phyloP scores from a whole-genome alignment of 2,888 invertebrate genomes.

The Sesia apiformis region DNA sequence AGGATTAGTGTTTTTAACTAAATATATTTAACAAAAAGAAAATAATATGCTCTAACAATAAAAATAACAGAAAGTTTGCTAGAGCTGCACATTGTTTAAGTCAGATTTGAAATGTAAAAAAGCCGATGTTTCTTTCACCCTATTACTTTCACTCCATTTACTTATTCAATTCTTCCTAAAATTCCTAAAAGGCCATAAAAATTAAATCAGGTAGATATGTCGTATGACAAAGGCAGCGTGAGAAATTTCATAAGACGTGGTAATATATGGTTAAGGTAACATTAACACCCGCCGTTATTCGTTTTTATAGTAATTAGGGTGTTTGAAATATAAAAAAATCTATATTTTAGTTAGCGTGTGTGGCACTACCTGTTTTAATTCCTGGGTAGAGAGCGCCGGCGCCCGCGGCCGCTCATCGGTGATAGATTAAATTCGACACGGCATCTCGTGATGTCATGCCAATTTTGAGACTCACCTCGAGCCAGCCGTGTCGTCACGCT shows the following conservation, averaged over 20 bases:
- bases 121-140: no score
- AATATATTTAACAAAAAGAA: no score
- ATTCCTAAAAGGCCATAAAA: no score
- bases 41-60: no score
- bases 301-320: constrained; percentile 38
- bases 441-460: constrained; percentile 71
- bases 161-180: no score
- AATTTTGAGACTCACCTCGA: constrained; percentile 50
- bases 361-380: constrained; percentile 61
- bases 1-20: no score
- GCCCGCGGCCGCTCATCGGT: constrained; percentile 43
- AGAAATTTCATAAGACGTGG: not conserved
- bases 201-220: no score
- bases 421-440: constrained; percentile 74
- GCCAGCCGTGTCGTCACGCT: constrained; percentile 53
- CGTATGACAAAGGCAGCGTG: not conserved
- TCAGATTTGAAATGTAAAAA: no score
- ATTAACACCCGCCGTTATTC: constrained; percentile 31
- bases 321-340: constrained; percentile 23
- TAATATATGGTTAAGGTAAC: constrained; percentile 11
- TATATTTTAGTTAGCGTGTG: constrained; percentile 41
- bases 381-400: constrained; percentile 42
- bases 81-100: no score
- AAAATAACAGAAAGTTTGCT: no score
- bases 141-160: no score